Conservation (phyloP, 2,888 invertebrate species). For the Mesorhabditis spiculigera region DNA sequence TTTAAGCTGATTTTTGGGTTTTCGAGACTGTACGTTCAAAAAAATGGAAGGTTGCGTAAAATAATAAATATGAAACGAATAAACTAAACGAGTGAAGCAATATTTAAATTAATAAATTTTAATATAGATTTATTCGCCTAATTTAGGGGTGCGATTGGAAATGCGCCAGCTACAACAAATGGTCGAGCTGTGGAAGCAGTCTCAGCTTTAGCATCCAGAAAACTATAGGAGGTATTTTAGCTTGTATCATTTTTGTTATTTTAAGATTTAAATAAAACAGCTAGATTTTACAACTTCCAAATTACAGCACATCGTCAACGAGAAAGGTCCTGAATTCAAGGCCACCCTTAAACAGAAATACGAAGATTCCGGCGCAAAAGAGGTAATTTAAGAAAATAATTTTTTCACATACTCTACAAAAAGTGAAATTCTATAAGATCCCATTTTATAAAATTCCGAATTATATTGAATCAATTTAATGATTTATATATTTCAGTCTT, state of each 20-base stretch:
- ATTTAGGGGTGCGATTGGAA: conserved; percentile 38
- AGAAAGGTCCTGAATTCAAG: too few relatives aligned
- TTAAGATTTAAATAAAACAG: not conserved
- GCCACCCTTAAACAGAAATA: not conserved
- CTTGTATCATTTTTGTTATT: too few relatives aligned
- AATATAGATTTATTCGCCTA: not conserved
- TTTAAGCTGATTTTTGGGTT: not conserved
- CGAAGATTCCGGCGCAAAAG: not conserved
- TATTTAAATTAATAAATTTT: not conserved
- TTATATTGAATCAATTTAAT: too few relatives aligned
- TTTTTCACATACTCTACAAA: too few relatives aligned
- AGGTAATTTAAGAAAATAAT: not conserved
- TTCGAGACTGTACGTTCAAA: not conserved
- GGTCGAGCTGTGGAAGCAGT: conserved; percentile 30
- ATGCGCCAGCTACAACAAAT: conserved; percentile 26
- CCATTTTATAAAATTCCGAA: too few relatives aligned
- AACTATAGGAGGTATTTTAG: conserved; percentile 9
- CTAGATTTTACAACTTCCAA: not conserved
- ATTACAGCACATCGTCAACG: too few relatives aligned
- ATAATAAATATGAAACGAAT: too few relatives aligned
- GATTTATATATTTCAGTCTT: too few relatives aligned
- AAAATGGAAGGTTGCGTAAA: too few relatives aligned
- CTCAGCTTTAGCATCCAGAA: conserved; percentile 24
- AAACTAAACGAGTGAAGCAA: not conserved
- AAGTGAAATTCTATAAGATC: too few relatives aligned